These are phyloP conservation scores for Rhinophrynus dorsalis DNA, from an alignment of 2,797 vertebrate species.

Conservation along the genomic window DNA sequence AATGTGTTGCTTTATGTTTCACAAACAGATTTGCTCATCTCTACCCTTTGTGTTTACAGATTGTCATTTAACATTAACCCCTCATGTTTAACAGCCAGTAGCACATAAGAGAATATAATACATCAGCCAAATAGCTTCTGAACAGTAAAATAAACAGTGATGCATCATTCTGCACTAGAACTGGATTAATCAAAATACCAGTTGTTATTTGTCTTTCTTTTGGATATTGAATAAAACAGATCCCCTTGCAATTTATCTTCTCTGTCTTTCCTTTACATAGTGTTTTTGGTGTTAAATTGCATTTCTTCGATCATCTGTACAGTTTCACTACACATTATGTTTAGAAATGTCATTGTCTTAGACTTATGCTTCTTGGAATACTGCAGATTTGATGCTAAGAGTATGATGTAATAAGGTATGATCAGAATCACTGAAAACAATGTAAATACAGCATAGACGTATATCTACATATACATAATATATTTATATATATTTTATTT, in stretches of 20 bases:
- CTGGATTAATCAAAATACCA: constrained; percentile 37
- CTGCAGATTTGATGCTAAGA: too few relatives aligned
- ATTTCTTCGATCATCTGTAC: constrained; percentile 27
- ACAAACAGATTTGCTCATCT: too few relatives aligned
- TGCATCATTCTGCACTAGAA: constrained; percentile 28
- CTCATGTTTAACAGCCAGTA: constrained; percentile 28
- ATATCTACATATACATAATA: too few relatives aligned
- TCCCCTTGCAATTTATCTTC: constrained; percentile 13
- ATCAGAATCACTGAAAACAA: too few relatives aligned
- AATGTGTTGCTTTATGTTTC: too few relatives aligned
- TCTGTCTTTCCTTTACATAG: constrained; percentile 13
- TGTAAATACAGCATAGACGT: too few relatives aligned
- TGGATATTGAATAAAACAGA: constrained; percentile 12
- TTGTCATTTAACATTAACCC: constrained; percentile 7
- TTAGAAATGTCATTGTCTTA: neutral
- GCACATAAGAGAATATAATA: constrained; percentile 22
- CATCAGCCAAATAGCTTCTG: constrained; percentile 23
- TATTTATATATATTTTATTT: too few relatives aligned
- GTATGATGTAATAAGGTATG: too few relatives aligned
- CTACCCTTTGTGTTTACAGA: constrained; percentile 7
- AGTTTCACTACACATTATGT: constrained; percentile 8
- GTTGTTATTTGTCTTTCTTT: constrained; percentile 34
- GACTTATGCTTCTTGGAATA: too few relatives aligned
- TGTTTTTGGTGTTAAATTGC: constrained; percentile 30
- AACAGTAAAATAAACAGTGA: constrained; percentile 19